Evolutionary conservation across 2,113 vertebrate species (phyloP).

Genomic region (Hirundichthys speculiger): DNA sequence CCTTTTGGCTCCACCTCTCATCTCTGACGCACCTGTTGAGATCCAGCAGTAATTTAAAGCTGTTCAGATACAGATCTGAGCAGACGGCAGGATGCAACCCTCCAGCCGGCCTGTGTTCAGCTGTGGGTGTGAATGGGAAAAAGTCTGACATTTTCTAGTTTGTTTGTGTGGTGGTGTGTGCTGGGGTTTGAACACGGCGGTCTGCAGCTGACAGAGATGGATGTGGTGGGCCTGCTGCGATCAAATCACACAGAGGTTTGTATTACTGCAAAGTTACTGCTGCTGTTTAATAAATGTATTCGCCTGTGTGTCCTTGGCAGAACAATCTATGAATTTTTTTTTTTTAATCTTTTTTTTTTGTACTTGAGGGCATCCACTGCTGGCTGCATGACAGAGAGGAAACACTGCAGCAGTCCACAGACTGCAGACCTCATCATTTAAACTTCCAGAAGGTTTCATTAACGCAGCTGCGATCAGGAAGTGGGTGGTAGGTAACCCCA

Average conservation of each 20-base stretch:
- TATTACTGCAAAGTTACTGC: constrained; percentile 38
- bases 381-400: constrained; percentile 23
- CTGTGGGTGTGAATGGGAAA: constrained; percentile 18
- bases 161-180: constrained; percentile 12
- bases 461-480: not conserved
- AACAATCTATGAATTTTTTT: constrained; percentile 53
- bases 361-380: constrained; percentile 25
- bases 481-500: no score
- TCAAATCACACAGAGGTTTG: constrained; percentile 56
- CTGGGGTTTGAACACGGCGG: constrained; percentile 53
- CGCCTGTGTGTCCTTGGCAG: constrained; percentile 45
- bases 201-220: constrained; percentile 66
- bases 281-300: constrained; percentile 52
- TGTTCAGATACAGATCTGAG: constrained; percentile 64
- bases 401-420: not conserved
- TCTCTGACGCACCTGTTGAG: constrained; percentile 28
- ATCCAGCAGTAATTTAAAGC: constrained; percentile 47
- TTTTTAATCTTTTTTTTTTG: constrained; percentile 26
- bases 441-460: not conserved
- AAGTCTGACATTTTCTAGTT: constrained; percentile 1
- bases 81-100: constrained; percentile 31
- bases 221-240: constrained; percentile 50
- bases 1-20: not conserved
- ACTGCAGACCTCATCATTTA: constrained; percentile 13
- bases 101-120: constrained; percentile 9